Base-by-base conservation (phyloP, 2,113 vertebrate genomes). In the Centropristis striata region DNA sequence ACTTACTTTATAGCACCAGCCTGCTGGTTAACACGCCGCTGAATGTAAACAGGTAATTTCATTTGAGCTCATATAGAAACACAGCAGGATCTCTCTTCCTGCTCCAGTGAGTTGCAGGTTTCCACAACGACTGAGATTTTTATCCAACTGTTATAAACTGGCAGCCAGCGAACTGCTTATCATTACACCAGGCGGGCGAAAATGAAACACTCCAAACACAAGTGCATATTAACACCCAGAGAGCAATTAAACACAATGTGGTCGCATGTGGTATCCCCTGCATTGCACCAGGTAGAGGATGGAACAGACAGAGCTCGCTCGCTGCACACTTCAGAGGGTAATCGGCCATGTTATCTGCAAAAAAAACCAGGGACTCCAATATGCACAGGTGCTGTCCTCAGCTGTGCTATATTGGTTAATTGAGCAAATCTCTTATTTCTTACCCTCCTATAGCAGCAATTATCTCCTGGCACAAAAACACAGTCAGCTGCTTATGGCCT, bases 341-440 rank as follows among this genome's bases (percentile, higher is more conserved):
- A 95, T 94, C 94, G 93, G 86, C 90, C 92, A 80, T 93, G 91
- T 90, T 93, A 89, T 89, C 85, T 79, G 87, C 82, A 65, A 53
- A 77, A 80, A 78, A 46, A 51, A 50, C 2, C 74, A 32, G 77
- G 77, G 80, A 57, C 82, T 86, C 69, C 80, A 70, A 55, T 85
- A 77, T 86, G 90, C 93, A 92, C 95, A 96, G 94, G 94, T 95
- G 94, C 91, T 79, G 92, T 90, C 86, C 88, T 95, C 93, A 94
- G 93, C 93, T 95, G 93, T 64, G 83, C 90, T 86, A 78, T 81
- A 92, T 93, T 91, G 94, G 75, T 92, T 95, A 95, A 95, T 94
- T 94, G 93, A 95, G 93, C 93, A 91, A 87, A 94, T 87, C 94
- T 92, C 87, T 91, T 84, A 94, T 95, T 94, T 93, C 87, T 88